Evolutionary conservation across 1,140 invertebrate genomes (phyloP), one percentile per base, ranked within the genome.

Genomic region (Solenopsis fugax): DNA sequence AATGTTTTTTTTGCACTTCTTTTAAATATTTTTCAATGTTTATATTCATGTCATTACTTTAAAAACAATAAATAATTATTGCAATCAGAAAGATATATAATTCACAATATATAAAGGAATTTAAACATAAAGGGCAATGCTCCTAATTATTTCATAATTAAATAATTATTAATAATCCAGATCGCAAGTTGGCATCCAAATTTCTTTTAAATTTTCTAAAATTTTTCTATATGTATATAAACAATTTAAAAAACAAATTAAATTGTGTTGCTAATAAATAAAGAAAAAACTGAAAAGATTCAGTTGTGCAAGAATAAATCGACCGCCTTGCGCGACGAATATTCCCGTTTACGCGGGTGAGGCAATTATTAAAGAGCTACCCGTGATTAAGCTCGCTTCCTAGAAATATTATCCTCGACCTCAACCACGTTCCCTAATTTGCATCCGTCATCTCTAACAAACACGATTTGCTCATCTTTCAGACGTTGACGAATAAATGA

Each of bases 391-490:
- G 34, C 65, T 81, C 34, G 16, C 64, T 81, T 81, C 64, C 48
- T 69, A 21, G 77, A 81, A 81, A 71, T 81, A 81, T 81, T 81
- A 81, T 54, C 50, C 50, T 45, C 48, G 48, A 71, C 64, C 77
- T 71, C 64, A 37, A 71, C 64, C 29, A 54, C 29, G 48, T 71
- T 81, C 48, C 21, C 77, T 81, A 81, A 81, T 81, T 81, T 81
- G 77, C 77, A 81, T 81, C 77, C 48, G 77, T 81, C 77, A 81
- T 41, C 77, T 81, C 77, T 81, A 81, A 56, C 77, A 71, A 71
- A 81, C 77, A 81, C 77, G 48, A 54, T 71, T 81, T 56, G 34
- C 64, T 54, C 77, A 21, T 56, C 34, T 81, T 81, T 41, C 64
- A 69, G 77, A 81, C 77, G 34, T 81, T 81, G 64, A 81, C 21